phyloP scores from a whole-genome alignment of 2,888 invertebrate species.

The Andrena minutula region DNA sequence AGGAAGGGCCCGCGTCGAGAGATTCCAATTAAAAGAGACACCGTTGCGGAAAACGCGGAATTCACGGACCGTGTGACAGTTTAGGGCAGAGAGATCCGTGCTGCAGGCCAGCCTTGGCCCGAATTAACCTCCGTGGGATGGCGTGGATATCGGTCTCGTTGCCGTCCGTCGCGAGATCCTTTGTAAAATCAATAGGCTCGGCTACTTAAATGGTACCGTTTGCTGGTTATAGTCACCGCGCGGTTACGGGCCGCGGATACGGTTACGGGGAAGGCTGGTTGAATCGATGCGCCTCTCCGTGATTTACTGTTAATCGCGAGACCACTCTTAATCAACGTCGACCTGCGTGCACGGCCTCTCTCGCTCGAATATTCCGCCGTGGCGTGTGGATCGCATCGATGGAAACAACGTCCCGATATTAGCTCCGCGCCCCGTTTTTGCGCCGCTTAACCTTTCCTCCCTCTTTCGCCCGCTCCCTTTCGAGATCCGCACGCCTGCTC shows the following conservation, averaged over 20 bases:
- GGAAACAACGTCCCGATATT: constrained; percentile 61
- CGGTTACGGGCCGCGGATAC: constrained; percentile 57
- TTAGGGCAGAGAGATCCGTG: constrained; percentile 41
- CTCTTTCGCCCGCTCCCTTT: constrained; percentile 13
- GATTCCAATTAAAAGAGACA: constrained; percentile 12
- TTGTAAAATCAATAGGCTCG: constrained; percentile 68
- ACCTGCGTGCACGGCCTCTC: constrained; percentile 36
- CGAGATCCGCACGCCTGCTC: constrained; percentile 11
- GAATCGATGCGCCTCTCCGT: constrained; percentile 61
- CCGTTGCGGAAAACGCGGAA: constrained; percentile 15
- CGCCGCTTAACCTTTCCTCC: constrained; percentile 62
- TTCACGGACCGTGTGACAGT: constrained; percentile 29
- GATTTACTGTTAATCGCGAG: constrained; percentile 70
- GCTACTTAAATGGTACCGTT: constrained; percentile 67
- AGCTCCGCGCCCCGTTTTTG: constrained; percentile 58
- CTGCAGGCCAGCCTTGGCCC: constrained; percentile 59
- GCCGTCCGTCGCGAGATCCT: constrained; percentile 54
- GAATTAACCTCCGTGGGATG: constrained; percentile 56
- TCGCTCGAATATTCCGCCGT: constrained; percentile 36
- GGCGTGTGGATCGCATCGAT: constrained; percentile 39
- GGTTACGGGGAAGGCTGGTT: constrained; percentile 49
- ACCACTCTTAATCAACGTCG: constrained; percentile 63
- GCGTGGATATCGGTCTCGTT: constrained; percentile 43
- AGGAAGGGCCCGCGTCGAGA: background rate
- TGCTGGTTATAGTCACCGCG: constrained; percentile 56